Conservation (phyloP, 1,140 invertebrate genomes). For the Trachymyrmex septentrionalis region DNA sequence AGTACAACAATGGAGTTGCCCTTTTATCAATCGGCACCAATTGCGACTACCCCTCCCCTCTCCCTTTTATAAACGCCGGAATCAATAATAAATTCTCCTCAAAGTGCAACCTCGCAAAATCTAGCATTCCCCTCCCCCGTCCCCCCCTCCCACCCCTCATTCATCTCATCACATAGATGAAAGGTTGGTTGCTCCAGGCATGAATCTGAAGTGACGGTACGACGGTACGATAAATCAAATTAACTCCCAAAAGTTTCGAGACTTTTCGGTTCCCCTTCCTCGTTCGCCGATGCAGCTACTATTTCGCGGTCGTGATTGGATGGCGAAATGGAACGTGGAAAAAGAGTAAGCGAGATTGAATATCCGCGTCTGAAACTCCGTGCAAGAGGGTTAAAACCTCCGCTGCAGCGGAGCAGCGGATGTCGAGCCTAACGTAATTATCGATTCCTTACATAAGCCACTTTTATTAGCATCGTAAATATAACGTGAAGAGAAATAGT, state of each 20-base stretch:
- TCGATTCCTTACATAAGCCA: conserved; percentile 13
- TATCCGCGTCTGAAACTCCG: background rate
- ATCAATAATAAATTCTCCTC: conserved; percentile 75
- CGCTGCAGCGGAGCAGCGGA: background rate
- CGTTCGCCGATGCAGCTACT: background rate
- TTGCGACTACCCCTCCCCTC: conserved; percentile 14
- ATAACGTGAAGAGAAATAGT: background rate
- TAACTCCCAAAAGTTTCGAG: conserved; percentile 76
- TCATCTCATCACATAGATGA: conserved; percentile 56
- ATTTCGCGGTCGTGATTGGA: conserved; percentile 59
- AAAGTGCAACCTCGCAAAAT: conserved; percentile 7
- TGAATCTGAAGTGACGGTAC: conserved; percentile 75
- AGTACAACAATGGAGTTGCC: conserved; percentile 34
- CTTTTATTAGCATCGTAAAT: conserved; percentile 43
- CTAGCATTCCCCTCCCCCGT: background rate
- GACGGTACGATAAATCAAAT: conserved; percentile 78
- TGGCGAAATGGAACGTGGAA: conserved; percentile 11
- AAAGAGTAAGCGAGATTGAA: background rate
- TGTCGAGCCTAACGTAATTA: conserved; percentile 29
- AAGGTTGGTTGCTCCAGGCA: conserved; percentile 44
- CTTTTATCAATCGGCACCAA: conserved; percentile 77
- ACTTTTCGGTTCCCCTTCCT: conserved; percentile 50
- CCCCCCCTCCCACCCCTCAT: background rate
- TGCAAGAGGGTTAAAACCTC: background rate
- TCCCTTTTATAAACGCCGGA: conserved; percentile 33